phyloP scores from a whole-genome alignment of 2,113 vertebrate species.

The Paracanthobrama guichenoti region DNA sequence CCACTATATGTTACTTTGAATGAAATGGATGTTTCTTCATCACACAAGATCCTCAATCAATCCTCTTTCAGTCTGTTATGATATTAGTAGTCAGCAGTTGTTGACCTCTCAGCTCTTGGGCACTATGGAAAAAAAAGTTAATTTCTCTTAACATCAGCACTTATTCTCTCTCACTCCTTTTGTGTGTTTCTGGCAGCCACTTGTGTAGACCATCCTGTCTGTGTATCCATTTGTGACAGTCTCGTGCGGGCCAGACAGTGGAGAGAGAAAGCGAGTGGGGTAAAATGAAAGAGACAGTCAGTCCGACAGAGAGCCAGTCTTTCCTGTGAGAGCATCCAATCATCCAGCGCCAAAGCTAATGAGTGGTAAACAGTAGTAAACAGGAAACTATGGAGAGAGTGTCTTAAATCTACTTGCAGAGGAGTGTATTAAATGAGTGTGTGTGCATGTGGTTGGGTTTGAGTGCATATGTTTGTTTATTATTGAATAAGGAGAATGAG shows the following conservation, averaged over 20 bases:
- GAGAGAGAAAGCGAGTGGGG: slow-evolving; percentile 22
- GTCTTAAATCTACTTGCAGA: slow-evolving; percentile 54
- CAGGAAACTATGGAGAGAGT: slow-evolving; percentile 57
- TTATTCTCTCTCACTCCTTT: slow-evolving; percentile 20
- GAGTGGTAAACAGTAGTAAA: slow-evolving; percentile 52
- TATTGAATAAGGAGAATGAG: slow-evolving; percentile 52
- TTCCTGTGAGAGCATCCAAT: slow-evolving; percentile 35
- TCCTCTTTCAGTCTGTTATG: slow-evolving; percentile 1
- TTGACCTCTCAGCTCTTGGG: slow-evolving; percentile 9
- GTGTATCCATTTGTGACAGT: slow-evolving; percentile 42
- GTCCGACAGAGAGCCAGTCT: slow-evolving; percentile 41
- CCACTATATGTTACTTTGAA: background rate
- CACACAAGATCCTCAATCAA: background rate
- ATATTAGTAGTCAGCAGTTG: slow-evolving; percentile 17
- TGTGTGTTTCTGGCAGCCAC: slow-evolving; percentile 9
- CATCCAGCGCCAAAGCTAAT: slow-evolving; percentile 51
- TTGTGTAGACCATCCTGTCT: slow-evolving; percentile 33
- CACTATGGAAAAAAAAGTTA: background rate
- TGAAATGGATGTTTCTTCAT: background rate
- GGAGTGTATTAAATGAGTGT: slow-evolving; percentile 54
- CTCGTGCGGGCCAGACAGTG: slow-evolving; percentile 43
- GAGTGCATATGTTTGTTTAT: slow-evolving; percentile 57
- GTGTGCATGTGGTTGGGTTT: slow-evolving; percentile 48
- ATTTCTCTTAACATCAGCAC: slow-evolving; percentile 34
- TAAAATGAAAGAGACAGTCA: slow-evolving; percentile 44